These are phyloP conservation scores for Medauroidea extradentata DNA, from an alignment of 1,140 invertebrate species.

Conservation along the genomic window DNA sequence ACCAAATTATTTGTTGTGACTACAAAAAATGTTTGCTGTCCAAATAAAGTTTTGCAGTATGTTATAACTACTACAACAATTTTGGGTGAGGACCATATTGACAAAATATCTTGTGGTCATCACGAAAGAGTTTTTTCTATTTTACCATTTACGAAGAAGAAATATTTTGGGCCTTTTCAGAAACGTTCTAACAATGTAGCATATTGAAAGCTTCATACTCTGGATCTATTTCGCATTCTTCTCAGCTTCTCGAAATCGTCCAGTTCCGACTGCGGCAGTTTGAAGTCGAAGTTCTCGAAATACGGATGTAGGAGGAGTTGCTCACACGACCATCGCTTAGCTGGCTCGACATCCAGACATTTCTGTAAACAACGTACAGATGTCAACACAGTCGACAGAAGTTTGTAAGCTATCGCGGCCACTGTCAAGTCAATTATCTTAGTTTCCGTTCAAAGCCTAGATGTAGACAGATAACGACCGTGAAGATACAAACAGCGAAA, in stretches of 20 bases:
- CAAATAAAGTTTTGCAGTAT: background rate
- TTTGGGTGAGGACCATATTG: no score
- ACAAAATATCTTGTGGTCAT: background rate
- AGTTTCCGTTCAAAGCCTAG: no score
- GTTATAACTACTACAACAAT: background rate
- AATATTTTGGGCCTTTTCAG: background rate
- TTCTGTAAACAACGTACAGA: slow-evolving; percentile 67
- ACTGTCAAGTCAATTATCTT: no score
- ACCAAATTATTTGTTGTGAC: no score
- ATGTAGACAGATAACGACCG: no score
- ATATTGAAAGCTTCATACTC: slow-evolving; percentile 40
- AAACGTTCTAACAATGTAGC: background rate
- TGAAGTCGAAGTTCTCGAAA: slow-evolving; percentile 77
- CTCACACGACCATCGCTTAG: slow-evolving; percentile 84
- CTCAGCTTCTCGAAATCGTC: slow-evolving; percentile 65
- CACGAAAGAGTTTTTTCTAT: background rate
- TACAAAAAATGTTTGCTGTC: no score
- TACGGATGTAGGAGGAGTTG: slow-evolving; percentile 85
- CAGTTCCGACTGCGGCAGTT: slow-evolving; percentile 63
- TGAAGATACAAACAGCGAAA: no score
- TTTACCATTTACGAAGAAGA: background rate
- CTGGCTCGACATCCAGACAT: slow-evolving; percentile 93
- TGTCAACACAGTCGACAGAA: no score
- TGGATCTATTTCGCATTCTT: slow-evolving; percentile 53
- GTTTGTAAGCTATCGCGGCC: no score